These are phyloP conservation scores for Xestia rhomboidea DNA, from an alignment of 2,888 invertebrate genomes.

Conservation along the genomic window DNA sequence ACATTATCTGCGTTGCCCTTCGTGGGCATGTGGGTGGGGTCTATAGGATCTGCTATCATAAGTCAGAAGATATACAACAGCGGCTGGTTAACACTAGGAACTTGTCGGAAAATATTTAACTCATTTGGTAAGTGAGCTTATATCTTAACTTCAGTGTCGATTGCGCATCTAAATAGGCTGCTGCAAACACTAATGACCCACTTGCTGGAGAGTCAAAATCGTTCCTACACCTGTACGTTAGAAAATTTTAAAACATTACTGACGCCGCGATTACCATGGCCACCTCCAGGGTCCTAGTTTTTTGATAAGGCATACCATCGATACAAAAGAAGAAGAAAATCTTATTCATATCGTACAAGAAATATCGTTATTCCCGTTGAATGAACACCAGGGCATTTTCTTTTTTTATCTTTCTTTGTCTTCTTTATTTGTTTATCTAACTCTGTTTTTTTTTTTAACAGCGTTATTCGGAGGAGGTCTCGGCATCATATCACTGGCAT, in stretches of 20 bases:
- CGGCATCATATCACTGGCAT: constrained; percentile 91
- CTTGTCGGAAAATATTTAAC: constrained; percentile 89
- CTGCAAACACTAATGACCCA: neutral
- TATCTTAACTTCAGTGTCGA: neutral
- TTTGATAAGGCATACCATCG: neutral
- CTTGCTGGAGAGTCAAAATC: neutral
- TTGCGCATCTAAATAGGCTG: neutral
- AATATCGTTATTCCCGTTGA: neutral
- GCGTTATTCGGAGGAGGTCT: constrained; percentile 92
- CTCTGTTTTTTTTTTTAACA: constrained; percentile 63
- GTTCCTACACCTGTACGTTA: neutral
- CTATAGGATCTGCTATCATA: constrained; percentile 91
- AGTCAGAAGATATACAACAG: constrained; percentile 89
- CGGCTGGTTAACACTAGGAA: constrained; percentile 73
- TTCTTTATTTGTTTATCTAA: neutral
- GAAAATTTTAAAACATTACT: neutral
- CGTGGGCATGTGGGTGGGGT: constrained; percentile 93
- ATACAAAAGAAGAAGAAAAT: neutral
- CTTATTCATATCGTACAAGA: neutral
- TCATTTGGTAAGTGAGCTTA: constrained; percentile 81
- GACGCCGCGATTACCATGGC: neutral
- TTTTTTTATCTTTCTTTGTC: too few relatives aligned
- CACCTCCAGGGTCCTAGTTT: neutral
- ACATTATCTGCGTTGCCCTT: constrained; percentile 93
- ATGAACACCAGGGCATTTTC: neutral